Percentiles rank a stretch among this genome's conserved stretches.
Conservation (phyloP, 1,140 invertebrate genomes). For the Lasaia peninsularis region DNA sequence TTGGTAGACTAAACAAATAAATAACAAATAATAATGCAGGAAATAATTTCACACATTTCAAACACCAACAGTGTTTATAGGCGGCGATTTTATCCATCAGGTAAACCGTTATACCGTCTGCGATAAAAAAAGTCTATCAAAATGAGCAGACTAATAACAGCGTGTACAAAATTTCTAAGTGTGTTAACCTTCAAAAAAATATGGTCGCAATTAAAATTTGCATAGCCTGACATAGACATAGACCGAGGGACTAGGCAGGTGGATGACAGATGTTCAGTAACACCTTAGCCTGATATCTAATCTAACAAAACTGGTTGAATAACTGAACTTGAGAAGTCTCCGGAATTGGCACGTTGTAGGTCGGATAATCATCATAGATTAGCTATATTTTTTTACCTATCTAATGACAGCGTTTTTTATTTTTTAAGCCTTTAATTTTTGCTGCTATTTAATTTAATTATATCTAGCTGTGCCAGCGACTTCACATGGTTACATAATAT, state of each 20-base stretch:
- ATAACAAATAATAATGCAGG: no score
- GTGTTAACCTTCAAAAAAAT: slow-evolving; percentile 3
- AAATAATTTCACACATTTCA: no score
- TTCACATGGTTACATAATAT: no score
- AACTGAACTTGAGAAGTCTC: background rate
- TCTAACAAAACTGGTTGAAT: background rate
- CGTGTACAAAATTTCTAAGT: background rate
- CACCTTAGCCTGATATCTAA: slow-evolving; percentile 3
- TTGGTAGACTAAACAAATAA: no score
- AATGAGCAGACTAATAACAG: no score
- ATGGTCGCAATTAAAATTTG: background rate
- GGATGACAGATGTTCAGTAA: background rate
- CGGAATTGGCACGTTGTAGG: background rate
- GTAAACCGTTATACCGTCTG: no score
- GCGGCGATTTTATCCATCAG: background rate
- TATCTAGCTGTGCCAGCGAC: no score
- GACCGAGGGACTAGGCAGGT: background rate
- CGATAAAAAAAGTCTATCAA: no score
- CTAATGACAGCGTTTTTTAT: no score
- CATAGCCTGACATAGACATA: background rate
- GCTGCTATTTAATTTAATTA: no score
- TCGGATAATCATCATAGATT: background rate
- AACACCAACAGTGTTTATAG: background rate
- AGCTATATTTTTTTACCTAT: no score
- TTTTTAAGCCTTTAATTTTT: no score